Percentiles rank a stretch among this genome's conserved stretches.
phyloP scores from a whole-genome alignment of 2,888 invertebrate genomes.

The Pristionchus arcanus region DNA sequence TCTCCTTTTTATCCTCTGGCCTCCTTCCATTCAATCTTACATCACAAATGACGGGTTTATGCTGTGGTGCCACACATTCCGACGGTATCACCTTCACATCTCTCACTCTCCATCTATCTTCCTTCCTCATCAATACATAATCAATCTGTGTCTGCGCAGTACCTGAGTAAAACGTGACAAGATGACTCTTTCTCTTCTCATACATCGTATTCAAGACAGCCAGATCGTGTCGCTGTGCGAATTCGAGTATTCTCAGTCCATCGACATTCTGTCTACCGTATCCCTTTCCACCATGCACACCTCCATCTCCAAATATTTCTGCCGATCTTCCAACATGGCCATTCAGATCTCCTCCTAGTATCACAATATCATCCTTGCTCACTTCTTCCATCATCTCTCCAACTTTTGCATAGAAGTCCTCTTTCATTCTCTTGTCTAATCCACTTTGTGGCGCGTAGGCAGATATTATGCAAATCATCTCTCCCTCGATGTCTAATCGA shows the following conservation, averaged over 20 bases:
- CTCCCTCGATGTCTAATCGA: too few species aligned
- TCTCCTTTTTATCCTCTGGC: background rate
- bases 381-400: background rate
- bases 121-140: background rate
- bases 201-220: too few species aligned
- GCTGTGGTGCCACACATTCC: background rate
- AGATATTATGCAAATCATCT: too few species aligned
- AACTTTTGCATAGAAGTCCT: too few species aligned
- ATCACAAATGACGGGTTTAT: background rate
- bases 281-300: background rate
- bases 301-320: background rate
- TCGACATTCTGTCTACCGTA: background rate
- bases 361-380: too few species aligned
- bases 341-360: too few species aligned
- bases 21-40: background rate
- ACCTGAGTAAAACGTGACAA: slow-evolving; percentile 20
- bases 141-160: background rate
- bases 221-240: too few species aligned
- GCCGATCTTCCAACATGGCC: too few species aligned
- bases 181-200: too few species aligned
- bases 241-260: background rate
- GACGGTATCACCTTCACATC: slow-evolving; percentile 27
- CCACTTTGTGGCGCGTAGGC: too few species aligned
- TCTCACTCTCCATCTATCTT: slow-evolving; percentile 16
- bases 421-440: too few species aligned